Evolutionary conservation across 1,140 invertebrate genomes (phyloP).

Genomic region (Trachymyrmex septentrionalis): DNA sequence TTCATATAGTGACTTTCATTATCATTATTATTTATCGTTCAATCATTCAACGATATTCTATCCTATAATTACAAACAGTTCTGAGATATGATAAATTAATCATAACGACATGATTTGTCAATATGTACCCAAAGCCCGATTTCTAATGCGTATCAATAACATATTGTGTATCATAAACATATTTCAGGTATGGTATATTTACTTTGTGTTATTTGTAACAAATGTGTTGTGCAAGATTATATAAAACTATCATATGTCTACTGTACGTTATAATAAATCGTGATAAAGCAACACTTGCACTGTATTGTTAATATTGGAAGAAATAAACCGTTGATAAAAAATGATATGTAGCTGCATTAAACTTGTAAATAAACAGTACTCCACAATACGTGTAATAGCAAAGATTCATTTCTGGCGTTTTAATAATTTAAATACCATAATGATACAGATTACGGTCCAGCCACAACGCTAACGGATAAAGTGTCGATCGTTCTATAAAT

Average conservation of each 20-base stretch:
- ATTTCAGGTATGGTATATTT: not conserved
- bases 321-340: not conserved
- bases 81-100: slow-evolving; percentile 31
- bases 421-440: not conserved
- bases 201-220: not conserved
- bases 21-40: slow-evolving; percentile 37
- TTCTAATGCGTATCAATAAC: not conserved
- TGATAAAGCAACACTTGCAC: not conserved
- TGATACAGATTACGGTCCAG: not conserved
- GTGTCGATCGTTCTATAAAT: not conserved
- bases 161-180: no score
- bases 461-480: not conserved
- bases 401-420: not conserved
- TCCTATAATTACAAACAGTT: slow-evolving; percentile 38
- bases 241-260: not conserved
- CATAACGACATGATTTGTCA: slow-evolving; percentile 3
- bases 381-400: not conserved
- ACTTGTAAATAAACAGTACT: not conserved
- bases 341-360: not conserved
- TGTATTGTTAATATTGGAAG: not conserved
- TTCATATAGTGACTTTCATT: slow-evolving; percentile 6
- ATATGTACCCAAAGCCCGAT: not conserved
- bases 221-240: not conserved
- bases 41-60: slow-evolving; percentile 18
- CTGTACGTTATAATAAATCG: not conserved